Conservation (phyloP, 2,888 invertebrate species). For the Philhelius pedissequus region DNA sequence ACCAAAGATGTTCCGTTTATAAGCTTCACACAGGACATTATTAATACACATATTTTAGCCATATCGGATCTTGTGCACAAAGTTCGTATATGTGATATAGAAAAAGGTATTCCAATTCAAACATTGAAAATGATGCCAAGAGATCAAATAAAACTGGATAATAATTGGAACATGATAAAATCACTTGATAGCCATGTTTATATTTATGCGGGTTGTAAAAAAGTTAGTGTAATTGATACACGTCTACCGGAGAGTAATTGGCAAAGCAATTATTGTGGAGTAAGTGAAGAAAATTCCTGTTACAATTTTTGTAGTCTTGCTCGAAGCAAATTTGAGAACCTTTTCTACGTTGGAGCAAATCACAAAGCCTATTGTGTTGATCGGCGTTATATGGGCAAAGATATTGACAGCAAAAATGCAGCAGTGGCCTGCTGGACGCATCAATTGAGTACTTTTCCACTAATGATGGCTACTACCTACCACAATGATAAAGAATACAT, state of each 20-base stretch:
- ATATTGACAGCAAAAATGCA: constrained; percentile 59
- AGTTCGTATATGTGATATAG: constrained; percentile 72
- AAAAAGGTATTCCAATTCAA: constrained; percentile 35
- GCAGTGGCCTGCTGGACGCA: constrained; percentile 74
- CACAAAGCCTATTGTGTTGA: constrained; percentile 76
- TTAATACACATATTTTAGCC: constrained; percentile 69
- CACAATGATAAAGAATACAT: constrained; percentile 72
- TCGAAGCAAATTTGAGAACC: constrained; percentile 72
- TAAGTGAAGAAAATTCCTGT: constrained; percentile 67
- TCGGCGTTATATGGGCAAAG: constrained; percentile 71
- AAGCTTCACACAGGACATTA: constrained; percentile 72
- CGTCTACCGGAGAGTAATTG: constrained; percentile 71
- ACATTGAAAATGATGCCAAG: neutral
- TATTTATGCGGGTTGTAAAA: constrained; percentile 72
- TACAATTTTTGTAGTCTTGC: constrained; percentile 73
- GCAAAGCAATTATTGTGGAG: constrained; percentile 43
- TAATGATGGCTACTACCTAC: constrained; percentile 71
- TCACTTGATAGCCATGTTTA: constrained; percentile 71
- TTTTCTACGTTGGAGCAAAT: constrained; percentile 75
- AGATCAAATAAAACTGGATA: constrained; percentile 2
- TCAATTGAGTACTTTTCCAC: constrained; percentile 74
- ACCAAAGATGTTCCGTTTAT: constrained; percentile 72
- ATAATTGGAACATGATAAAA: constrained; percentile 73
- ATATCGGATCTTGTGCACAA: constrained; percentile 74
- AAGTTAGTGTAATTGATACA: constrained; percentile 73